Evolutionary conservation across 2,113 vertebrate species (phyloP), one percentile per base, ranked within the genome.

Genomic region (Hemiscyllium ocellatum): DNA sequence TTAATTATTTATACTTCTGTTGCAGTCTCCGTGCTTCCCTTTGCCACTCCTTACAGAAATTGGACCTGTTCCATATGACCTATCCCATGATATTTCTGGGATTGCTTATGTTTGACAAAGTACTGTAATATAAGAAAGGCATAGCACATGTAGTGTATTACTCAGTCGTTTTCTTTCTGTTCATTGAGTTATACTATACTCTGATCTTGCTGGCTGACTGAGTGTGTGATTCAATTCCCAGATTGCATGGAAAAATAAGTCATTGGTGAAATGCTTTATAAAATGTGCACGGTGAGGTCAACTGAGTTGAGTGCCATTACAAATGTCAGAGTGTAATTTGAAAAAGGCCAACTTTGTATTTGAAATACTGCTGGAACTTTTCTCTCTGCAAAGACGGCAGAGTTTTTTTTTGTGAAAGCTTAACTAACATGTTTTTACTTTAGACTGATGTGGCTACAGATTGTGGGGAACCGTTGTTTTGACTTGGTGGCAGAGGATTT

Each of bases 131-230:
- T 91, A 37, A 91, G 61, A 19, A 65, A 91, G 61, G 33, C 33
- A 91, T 37, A 37, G 65, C 56, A 66, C 37, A 66, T 33, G 50
- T 52, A 89, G 56, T 20, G 61, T 20, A 66, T 66, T 33, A n/a
- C 56, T n/a, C 7, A 19, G 33, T 42, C 20, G 17, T 91, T 91
- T 37, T 33, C 65, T 91, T 91, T 22, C 89, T 91, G 89, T 37
- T 91, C n/a, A 91, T 91, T 91, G 89, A n/a, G 56, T 91, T 91
- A 37, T n/a, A 22, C 17, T 66, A 17, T 91, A 61, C 56, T 61
- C 56, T 91, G 89, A 91, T 66, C 33, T 91, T 33, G 87, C 89
- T 66, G n/a, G 61, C n/a, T 37, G 89, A 91, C 56, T 91, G 13
- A 22, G 17, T 8, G 17, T n/a, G 17, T 91, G 65, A 91, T 90